Percentiles rank a stretch among this genome's conserved stretches.
Evolutionary conservation across 2,797 vertebrate species (phyloP).

Genomic region (Tangara arthus): DNA sequence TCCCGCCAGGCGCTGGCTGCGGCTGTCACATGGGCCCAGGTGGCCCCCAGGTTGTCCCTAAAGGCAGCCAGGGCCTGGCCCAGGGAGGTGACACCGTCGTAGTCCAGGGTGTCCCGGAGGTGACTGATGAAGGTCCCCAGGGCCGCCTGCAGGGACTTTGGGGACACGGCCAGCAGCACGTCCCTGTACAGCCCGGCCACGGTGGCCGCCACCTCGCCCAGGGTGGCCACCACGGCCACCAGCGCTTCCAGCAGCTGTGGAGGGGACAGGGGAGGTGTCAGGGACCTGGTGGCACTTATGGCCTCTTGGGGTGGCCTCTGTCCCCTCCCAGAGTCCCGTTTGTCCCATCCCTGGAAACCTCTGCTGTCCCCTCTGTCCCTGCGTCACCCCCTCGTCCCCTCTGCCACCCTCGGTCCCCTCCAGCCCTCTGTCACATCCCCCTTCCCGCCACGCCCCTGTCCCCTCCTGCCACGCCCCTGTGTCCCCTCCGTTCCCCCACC

Average conservation of each 20-base stretch:
- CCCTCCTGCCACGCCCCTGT: background rate
- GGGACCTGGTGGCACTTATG: background rate
- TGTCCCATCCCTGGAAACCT: background rate
- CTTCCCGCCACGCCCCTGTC: background rate
- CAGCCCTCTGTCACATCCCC: background rate
- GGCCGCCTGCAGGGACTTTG: rapidly evolving
- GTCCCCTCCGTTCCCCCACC: background rate
- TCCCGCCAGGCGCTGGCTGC: rapidly evolving
- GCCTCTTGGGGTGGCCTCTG: background rate
- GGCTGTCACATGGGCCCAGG: background rate
- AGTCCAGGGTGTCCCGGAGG: background rate
- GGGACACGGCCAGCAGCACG: background rate
- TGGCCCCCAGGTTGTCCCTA: background rate
- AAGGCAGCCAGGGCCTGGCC: background rate
- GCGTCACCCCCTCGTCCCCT: background rate
- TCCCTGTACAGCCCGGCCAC: background rate
- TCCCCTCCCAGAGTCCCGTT: background rate
- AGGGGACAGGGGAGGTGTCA: background rate
- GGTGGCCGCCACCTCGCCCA: rapidly evolving
- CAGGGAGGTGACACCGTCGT: background rate
- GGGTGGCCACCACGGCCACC: background rate
- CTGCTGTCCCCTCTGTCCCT: background rate
- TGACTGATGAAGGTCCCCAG: background rate
- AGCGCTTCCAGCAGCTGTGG: background rate
- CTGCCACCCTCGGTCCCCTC: background rate